Base-by-base conservation (phyloP, 35 echinoderm and acorn worm species). In the Anneissia japonica region DNA sequence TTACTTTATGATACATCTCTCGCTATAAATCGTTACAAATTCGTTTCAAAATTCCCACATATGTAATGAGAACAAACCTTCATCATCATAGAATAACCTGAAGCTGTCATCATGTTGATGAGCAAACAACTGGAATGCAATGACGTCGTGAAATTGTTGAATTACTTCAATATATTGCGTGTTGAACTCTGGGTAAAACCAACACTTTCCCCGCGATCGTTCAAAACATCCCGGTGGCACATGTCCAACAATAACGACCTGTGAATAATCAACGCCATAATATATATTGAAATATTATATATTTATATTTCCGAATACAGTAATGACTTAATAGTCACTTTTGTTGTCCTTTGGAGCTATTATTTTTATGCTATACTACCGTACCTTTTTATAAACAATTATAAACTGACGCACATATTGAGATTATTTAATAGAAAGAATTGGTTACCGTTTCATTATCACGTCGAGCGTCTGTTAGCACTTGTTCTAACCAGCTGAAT, bases 91-190 rank as follows among this genome's bases (percentile, higher is more conserved):
- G 31, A 81, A 81, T 38, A 81, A 0, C 26, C 79, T 81, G 31
- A 81, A 81, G 28, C 79, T 81, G 37, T 81, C 79, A 28, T 81
- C 79, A 32, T 81, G 79, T 39, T 81, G 79, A 26, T 81, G 79
- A 38, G 79, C 79, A 39, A 37, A 81, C n/a, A 81, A 81, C 30
- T 81, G 79, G 26, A 36, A 36, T 16, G 34, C 10, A 39, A 81
- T 81, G 35, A 81, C 79, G 11, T 81, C 35, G 40, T 81, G 79
- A n/a, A 38, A 81, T 81, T 81, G 11, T 26, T 30, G 35, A 3
- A 81, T 39, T 12, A 81, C 40, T 3, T 28, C 37, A 39, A 81
- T 81, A 32, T 81, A 81, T 38, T 37, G 79, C 36, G 38, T 26
- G 37, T 81, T 81, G 79, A 81, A 81, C 79, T 39, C 30, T 19